Evolutionary conservation across 2,113 vertebrate genomes (phyloP), one percentile per base, ranked within the genome.

Genomic region (Eleginops maclovinus): DNA sequence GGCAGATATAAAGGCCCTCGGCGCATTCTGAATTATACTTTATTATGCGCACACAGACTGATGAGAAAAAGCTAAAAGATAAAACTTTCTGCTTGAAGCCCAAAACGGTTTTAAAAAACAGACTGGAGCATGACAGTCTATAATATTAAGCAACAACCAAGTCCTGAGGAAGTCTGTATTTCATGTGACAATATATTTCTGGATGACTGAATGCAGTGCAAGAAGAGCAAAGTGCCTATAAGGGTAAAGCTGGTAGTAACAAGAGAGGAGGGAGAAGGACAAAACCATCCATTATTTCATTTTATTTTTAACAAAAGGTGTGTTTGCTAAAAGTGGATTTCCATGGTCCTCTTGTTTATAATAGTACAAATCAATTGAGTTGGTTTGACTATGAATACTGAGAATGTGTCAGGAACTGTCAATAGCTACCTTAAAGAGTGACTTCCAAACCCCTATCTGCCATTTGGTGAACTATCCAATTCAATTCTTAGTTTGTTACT

Each of bases 1-100:
- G 47, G 78, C 44, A 17, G 40, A 56, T 85, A 73, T 72, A 81
- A 88, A 36, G 26, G 67, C 64, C 68, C 56, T 53, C 62, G 44
- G 77, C 11, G 0, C 54, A 47, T 62, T 53, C 43, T 31, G 59
- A 84, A 77, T 67, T 26, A 61, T 69, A 72, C 53, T 79, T 76
- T 81, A 67, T 67, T 79, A 72, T 49, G 31, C 72, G 47, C 36
- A 59, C 31, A 21, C 36, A 50, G 54, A 36, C 44, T 46, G 46
- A 65, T 60, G 47, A 74, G 28, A 62, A 53, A 41, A 40, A 19
- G 21, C 47, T 44, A 22, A 58, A 75, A 41, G n/a, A 70, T 59
- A 50, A 53, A 84, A 53, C 8, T 14, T 15, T 53, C 64, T 50
- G 26, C 17, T 16, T 43, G 36, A 15, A 15, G 43, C 50, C 31